Percentiles rank a stretch among this genome's conserved stretches.
These are phyloP conservation scores for Ursus arctos DNA, from an alignment of 2,113 vertebrate species.

Conservation along the genomic window DNA sequence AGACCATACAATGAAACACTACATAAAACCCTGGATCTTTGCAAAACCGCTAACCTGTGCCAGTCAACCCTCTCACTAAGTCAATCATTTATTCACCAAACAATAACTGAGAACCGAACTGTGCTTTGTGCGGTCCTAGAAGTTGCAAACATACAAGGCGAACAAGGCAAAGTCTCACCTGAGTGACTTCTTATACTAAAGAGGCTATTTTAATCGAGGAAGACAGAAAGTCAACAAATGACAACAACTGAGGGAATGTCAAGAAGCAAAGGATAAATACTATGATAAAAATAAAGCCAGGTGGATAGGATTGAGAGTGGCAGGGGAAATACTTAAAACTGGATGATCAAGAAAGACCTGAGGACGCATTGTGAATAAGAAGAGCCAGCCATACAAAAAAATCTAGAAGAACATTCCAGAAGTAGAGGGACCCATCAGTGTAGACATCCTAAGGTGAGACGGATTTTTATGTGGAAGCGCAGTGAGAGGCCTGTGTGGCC, in stretches of 20 bases:
- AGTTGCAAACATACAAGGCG: neutral
- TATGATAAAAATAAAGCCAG: neutral
- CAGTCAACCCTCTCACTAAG: neutral
- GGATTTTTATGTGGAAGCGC: neutral
- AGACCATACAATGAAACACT: neutral
- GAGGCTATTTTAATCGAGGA: neutral
- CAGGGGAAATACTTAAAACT: neutral
- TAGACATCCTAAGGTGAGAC: neutral
- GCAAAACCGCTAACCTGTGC: neutral
- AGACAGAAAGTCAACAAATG: neutral
- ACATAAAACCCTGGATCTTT: neutral
- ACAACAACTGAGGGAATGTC: neutral
- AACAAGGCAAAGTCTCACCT: neutral
- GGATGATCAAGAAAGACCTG: neutral
- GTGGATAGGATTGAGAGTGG: fast-evolving
- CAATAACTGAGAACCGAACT: neutral
- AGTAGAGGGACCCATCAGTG: neutral
- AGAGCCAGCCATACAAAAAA: neutral
- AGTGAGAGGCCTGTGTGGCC: neutral
- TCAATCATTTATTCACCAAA: neutral
- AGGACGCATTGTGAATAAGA: neutral
- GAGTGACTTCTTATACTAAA: neutral
- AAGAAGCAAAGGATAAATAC: neutral
- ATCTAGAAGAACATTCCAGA: neutral
- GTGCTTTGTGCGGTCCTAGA: neutral